phyloP scores from a whole-genome alignment of 2,113 vertebrate genomes.

The Rhagologus leucostigma region DNA sequence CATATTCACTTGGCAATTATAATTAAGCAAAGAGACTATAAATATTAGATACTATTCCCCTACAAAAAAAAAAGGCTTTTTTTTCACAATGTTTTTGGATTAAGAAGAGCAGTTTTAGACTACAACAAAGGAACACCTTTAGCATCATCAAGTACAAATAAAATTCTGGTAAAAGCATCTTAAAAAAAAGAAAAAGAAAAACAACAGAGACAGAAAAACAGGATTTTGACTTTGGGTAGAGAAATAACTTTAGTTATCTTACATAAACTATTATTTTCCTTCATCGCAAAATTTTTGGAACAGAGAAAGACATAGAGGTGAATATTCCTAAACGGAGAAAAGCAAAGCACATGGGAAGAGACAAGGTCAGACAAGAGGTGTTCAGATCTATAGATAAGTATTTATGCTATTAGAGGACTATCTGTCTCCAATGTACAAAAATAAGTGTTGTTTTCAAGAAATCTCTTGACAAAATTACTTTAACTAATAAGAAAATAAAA shows the following conservation, averaged over 20 bases:
- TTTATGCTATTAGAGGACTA: not conserved
- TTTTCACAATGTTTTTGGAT: not conserved
- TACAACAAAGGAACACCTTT: not conserved
- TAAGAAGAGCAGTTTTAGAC: not conserved
- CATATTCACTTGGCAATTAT: not conserved
- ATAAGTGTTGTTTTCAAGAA: not conserved
- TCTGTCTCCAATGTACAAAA: not conserved
- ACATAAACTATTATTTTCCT: not conserved
- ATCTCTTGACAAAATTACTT: not conserved
- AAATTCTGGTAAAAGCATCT: not conserved
- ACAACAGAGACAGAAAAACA: rapidly evolving
- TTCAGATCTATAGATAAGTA: not conserved
- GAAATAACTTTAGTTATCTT: not conserved
- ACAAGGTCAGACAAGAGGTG: not conserved
- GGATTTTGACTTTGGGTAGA: not conserved
- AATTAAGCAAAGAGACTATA: not conserved
- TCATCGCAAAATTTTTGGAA: not conserved
- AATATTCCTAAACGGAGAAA: not conserved
- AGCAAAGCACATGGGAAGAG: not conserved
- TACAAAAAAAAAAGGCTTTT: not conserved
- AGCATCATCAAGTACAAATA: not conserved
- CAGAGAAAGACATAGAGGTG: not conserved
- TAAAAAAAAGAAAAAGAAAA: not conserved
- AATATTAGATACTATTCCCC: not conserved
- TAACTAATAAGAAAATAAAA: not conserved